Evolutionary conservation across 2,888 invertebrate species (phyloP).

Genomic region (Chrysolina americana): DNA sequence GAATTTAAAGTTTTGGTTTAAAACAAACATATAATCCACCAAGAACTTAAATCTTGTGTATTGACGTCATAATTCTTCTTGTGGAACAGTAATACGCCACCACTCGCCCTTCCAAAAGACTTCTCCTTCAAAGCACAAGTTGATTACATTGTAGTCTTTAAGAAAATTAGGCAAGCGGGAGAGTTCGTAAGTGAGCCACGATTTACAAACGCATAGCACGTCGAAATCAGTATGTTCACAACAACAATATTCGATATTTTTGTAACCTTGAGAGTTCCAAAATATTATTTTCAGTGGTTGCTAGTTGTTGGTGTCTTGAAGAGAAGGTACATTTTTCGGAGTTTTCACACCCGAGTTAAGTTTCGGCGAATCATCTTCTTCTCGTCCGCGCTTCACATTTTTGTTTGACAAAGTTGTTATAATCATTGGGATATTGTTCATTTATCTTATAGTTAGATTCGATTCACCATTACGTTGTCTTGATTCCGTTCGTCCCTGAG

Average conservation of each 20-base stretch:
- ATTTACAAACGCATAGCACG: not conserved
- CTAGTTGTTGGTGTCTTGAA: not conserved
- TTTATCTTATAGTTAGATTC: not conserved
- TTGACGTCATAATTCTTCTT: not conserved
- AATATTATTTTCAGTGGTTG: slow-evolving; percentile 3
- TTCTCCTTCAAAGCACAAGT: not conserved
- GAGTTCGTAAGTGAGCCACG: slow-evolving; percentile 6
- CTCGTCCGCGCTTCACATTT: not conserved
- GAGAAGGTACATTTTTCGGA: not conserved
- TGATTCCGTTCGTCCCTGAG: not conserved
- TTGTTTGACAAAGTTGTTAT: not conserved
- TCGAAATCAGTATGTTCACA: not conserved
- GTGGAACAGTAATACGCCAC: slow-evolving; percentile 3
- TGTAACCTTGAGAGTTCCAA: slow-evolving; percentile 9
- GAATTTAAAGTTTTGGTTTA: not conserved
- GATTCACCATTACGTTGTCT: slow-evolving; percentile 4
- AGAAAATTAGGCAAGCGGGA: slow-evolving; percentile 3
- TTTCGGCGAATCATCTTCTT: not conserved
- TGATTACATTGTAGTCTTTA: slow-evolving; percentile 7
- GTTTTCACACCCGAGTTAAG: not conserved
- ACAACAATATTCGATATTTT: not conserved
- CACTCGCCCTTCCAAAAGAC: slow-evolving; percentile 10
- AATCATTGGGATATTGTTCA: not conserved
- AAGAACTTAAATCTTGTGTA: slow-evolving; percentile 3
- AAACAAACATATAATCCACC: slow-evolving; percentile 6